These are phyloP conservation scores for Dichetophora obliterata DNA, from an alignment of 2,888 invertebrate species.

Conservation along the genomic window DNA sequence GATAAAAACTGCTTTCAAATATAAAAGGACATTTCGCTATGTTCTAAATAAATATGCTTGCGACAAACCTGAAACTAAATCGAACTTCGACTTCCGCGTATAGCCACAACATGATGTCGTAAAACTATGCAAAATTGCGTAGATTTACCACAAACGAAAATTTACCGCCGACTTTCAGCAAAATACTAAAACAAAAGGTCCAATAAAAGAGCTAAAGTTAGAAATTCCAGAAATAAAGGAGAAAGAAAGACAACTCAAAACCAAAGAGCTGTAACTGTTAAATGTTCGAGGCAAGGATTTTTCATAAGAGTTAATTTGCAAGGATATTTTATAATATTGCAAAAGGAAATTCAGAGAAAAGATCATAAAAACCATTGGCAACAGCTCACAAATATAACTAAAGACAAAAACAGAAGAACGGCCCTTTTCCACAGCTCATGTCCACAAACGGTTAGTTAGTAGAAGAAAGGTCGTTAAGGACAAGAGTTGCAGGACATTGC, in stretches of 20 bases:
- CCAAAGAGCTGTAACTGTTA: neutral
- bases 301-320: conserved; percentile 29
- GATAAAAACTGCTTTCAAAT: too few species aligned
- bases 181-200: neutral
- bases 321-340: conserved; percentile 24
- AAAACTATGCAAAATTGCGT: conserved; percentile 16
- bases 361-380: conserved; percentile 16
- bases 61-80: neutral
- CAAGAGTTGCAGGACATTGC: conserved; percentile 44
- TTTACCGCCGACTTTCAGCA: neutral
- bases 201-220: neutral
- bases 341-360: conserved; percentile 13
- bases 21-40: too few species aligned
- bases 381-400: neutral
- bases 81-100: neutral
- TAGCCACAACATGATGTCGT: conserved; percentile 10
- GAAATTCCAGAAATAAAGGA: neutral
- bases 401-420: neutral
- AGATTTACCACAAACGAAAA: neutral
- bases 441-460: neutral
- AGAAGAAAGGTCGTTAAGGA: conserved; percentile 12
- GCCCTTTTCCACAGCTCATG: too few species aligned
- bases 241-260: neutral
- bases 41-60: too few species aligned
- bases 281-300: neutral